These are phyloP conservation scores for Arothron firmamentum DNA, from an alignment of 2,113 vertebrate species.

Conservation along the genomic window DNA sequence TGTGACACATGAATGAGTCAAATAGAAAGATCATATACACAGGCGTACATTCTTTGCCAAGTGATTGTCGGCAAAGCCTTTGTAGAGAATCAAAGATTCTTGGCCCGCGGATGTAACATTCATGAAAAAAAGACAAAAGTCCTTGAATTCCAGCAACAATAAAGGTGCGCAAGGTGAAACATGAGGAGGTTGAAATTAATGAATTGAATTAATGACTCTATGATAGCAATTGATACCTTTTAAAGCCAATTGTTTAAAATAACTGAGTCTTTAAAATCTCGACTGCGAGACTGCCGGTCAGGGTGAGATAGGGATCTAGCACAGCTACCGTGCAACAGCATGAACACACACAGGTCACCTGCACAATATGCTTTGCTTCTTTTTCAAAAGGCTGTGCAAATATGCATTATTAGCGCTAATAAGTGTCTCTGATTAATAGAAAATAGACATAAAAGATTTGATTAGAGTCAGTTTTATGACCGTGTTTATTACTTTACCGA, in stretches of 20 bases:
- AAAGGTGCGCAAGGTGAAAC: slow-evolving; percentile 26
- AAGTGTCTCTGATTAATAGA: slow-evolving; percentile 42
- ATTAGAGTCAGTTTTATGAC: slow-evolving; percentile 59
- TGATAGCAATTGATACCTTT: slow-evolving; percentile 28
- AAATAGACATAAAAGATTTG: slow-evolving; percentile 33
- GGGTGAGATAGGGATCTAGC: neutral
- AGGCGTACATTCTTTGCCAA: slow-evolving; percentile 30
- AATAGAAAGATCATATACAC: slow-evolving; percentile 42
- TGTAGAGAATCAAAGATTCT: slow-evolving; percentile 56
- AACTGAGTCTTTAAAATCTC: slow-evolving; percentile 1
- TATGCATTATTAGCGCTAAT: slow-evolving; percentile 35
- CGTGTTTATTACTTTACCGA: slow-evolving; percentile 70
- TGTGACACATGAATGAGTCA: slow-evolving; percentile 45
- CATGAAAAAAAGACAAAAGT: slow-evolving; percentile 34
- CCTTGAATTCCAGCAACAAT: slow-evolving; percentile 49
- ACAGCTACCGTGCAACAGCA: neutral
- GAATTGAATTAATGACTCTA: slow-evolving; percentile 43
- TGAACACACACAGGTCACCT: slow-evolving; percentile 16
- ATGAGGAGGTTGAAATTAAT: slow-evolving; percentile 35
- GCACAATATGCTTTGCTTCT: slow-evolving; percentile 27
- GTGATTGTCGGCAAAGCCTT: slow-evolving; percentile 43
- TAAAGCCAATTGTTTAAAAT: slow-evolving; percentile 26
- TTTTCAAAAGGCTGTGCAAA: slow-evolving; percentile 32
- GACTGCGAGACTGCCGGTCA: slow-evolving; percentile 5
- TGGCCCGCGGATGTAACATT: slow-evolving; percentile 38